Percentiles rank a stretch among this genome's conserved stretches.
phyloP scores from a whole-genome alignment of 2,797 vertebrate species.

The Thamnophis elegans region DNA sequence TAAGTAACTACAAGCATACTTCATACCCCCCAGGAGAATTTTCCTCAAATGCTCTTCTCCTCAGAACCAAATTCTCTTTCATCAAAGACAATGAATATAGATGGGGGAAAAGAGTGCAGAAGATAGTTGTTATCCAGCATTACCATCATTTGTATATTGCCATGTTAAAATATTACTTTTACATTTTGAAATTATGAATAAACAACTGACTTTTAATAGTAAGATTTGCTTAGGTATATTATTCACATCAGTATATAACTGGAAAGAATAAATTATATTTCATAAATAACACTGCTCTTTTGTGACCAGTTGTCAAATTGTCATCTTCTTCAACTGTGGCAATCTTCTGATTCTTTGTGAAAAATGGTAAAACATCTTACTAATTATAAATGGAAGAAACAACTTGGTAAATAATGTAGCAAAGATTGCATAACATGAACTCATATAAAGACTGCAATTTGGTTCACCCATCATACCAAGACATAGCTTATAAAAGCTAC shows the following conservation, averaged over 20 bases:
- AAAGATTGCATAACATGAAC: background rate
- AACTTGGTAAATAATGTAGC: background rate
- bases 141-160: background rate
- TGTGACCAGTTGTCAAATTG: background rate
- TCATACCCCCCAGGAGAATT: background rate
- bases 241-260: background rate
- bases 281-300: background rate
- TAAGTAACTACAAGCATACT: background rate
- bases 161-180: background rate
- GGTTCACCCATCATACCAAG: background rate
- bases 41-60: background rate
- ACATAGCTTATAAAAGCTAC: background rate
- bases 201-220: background rate
- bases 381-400: background rate
- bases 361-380: background rate
- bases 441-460: background rate
- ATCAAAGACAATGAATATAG: background rate
- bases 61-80: background rate
- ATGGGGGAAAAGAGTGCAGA: background rate
- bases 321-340: background rate
- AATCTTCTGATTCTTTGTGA: background rate
- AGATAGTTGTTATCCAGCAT: background rate
- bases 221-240: background rate
- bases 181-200: background rate
- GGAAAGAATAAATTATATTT: background rate